Base-by-base conservation (phyloP, 2,113 vertebrate species). In the Tachysurus fulvidraco region DNA sequence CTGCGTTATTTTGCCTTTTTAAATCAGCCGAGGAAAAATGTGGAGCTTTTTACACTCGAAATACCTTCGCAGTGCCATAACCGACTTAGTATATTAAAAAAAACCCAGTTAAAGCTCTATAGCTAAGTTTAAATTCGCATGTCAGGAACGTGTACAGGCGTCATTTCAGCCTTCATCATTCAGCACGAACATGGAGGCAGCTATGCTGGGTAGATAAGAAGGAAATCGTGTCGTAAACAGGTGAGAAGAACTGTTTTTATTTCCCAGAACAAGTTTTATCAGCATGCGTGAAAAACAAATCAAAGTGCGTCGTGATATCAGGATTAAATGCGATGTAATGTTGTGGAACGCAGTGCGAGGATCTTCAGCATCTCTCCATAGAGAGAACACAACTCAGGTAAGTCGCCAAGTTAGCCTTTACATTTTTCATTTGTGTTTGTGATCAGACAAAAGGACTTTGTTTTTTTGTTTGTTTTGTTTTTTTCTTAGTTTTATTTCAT, bases 11-110 rank as follows among this genome's bases (percentile, higher is more conserved):
- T 64, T 83, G 64, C 52, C 44, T 81, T 54, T 44, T 69, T 44
- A 60, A 17, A 14, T 64, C 67, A 59, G 41, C 17, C 69, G 82
- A 78, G 77, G 84, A 80, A 52, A 62, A 55, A 77, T 14, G 8
- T 36, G 76, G 62, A 64, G 52, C 52, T n/a, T 23, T 59, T 30
- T 64, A 23, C 30, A 67, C 55, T 67, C 55, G 87, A 77, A 88
- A 88, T 88, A 86, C 84, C 83, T 86, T 81, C 84, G 28, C 84
- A 88, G 80, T 52, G 62, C 84, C 28, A 65, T 67, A 86, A 28
- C 52, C 25, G 54, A 44, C 16, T 57, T 59, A 0, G 46, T 59
- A 23, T 44, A 74, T 30, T 30, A 41, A 59, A 21, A 46, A 1
- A 36, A 80, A 57, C 64, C 36, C 36, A 69, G 50, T 54, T 67